Conservation (phyloP, 2,113 vertebrate species). For the Pagrus major region DNA sequence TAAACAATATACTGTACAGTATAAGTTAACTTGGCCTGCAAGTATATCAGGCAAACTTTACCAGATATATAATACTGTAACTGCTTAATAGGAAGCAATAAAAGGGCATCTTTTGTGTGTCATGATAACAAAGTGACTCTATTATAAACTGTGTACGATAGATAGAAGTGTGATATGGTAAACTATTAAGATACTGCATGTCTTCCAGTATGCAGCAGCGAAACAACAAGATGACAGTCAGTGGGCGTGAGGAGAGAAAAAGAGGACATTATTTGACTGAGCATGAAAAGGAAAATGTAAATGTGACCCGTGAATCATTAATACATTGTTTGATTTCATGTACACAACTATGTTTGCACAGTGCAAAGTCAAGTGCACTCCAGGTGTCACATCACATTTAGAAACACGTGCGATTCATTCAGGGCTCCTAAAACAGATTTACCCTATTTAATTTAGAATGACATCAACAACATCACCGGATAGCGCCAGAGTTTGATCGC, state of each 20-base stretch:
- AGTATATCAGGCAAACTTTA: neutral
- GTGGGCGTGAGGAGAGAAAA: neutral
- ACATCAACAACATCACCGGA: too few species aligned
- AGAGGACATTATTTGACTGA: neutral
- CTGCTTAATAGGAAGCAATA: neutral
- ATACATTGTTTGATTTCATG: neutral
- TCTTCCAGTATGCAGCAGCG: neutral
- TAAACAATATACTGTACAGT: too few species aligned
- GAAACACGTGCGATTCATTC: neutral
- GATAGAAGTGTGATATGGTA: neutral
- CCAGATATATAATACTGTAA: neutral
- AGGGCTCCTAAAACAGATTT: neutral
- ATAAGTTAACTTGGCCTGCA: too few species aligned
- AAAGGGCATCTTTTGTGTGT: neutral
- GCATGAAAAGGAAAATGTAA: too few species aligned
- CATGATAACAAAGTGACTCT: neutral
- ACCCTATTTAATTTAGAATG: neutral
- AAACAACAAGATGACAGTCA: neutral
- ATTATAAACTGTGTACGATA: neutral
- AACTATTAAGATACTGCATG: too few species aligned
- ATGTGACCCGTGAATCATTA: neutral
- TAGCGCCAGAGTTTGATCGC: too few species aligned
- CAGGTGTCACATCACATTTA: neutral
- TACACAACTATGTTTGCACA: too few species aligned
- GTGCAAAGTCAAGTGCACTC: neutral